Evolutionary conservation across 1,140 invertebrate species (phyloP).

Genomic region (Philotrypesis tridentata): DNA sequence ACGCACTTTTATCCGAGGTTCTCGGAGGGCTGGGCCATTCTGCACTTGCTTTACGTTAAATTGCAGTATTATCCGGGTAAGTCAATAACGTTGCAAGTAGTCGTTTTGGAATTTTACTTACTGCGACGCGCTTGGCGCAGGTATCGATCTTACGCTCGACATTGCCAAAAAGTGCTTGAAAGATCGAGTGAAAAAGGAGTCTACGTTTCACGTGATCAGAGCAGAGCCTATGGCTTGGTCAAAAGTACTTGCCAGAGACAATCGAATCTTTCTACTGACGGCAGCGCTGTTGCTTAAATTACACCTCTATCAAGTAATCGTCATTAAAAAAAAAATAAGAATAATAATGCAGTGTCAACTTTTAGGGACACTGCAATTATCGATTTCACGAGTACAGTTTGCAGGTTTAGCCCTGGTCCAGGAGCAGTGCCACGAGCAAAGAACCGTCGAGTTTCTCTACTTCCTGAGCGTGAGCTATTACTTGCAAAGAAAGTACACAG

Average conservation of each 20-base stretch:
- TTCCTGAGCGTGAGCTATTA: slow-evolving; percentile 58
- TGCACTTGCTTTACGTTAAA: slow-evolving; percentile 59
- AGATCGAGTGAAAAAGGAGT: slow-evolving; percentile 47
- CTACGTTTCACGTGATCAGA: too few relatives aligned
- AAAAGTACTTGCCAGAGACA: slow-evolving; percentile 44
- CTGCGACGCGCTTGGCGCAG: slow-evolving; percentile 47
- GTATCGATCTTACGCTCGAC: slow-evolving; percentile 54
- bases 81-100: too few relatives aligned
- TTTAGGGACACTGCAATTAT: neutral
- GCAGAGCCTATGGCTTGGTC: slow-evolving; percentile 58
- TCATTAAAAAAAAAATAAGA: neutral
- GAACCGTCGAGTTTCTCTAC: slow-evolving; percentile 54
- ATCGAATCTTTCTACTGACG: slow-evolving; percentile 51
- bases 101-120: too few relatives aligned
- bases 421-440: slow-evolving; percentile 51
- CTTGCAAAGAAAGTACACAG: slow-evolving; percentile 51
- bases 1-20: slow-evolving; percentile 57
- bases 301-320: slow-evolving; percentile 55
- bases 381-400: slow-evolving; percentile 47
- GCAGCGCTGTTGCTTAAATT: slow-evolving; percentile 56
- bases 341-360: neutral
- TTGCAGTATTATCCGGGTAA: slow-evolving; percentile 59
- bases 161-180: slow-evolving; percentile 57
- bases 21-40: slow-evolving; percentile 56
- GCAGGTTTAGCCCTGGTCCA: slow-evolving; percentile 56